phyloP scores from a whole-genome alignment of 2,113 vertebrate species.

The Hippocampus guttulatus region DNA sequence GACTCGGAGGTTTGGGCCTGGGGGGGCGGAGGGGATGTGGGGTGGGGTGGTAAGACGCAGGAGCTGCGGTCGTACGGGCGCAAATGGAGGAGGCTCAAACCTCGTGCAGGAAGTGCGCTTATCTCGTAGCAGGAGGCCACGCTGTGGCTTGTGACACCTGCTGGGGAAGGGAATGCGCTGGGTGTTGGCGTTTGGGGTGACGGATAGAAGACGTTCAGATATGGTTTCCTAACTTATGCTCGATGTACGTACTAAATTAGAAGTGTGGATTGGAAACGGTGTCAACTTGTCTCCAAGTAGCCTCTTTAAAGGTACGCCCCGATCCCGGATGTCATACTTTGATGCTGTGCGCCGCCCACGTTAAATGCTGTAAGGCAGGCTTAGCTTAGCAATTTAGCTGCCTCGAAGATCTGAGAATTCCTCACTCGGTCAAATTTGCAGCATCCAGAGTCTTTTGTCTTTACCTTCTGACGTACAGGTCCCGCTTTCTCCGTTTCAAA shows the following conservation, averaged over 20 bases:
- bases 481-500: no score
- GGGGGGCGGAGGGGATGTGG: not conserved
- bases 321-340: no score
- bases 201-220: conserved; percentile 39
- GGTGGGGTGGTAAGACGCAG: conserved; percentile 27
- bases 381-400: no score
- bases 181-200: conserved; percentile 29
- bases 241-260: not conserved
- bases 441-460: no score
- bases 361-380: no score
- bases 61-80: conserved; percentile 52
- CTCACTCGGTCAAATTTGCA: no score
- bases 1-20: conserved; percentile 17
- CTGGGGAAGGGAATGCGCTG: conserved; percentile 34
- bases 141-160: conserved; percentile 73
- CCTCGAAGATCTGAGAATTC: no score
- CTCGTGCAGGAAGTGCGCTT: conserved; percentile 75
- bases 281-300: not conserved
- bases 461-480: no score
- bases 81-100: conserved; percentile 60
- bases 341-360: no score
- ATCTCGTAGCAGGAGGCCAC: conserved; percentile 69
- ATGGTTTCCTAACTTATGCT: conserved; percentile 10
- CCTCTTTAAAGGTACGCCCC: not conserved
- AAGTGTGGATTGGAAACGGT: not conserved